Evolutionary conservation across 1,140 invertebrate genomes (phyloP), one percentile per base, ranked within the genome.

Genomic region (Calycopis cecrops): DNA sequence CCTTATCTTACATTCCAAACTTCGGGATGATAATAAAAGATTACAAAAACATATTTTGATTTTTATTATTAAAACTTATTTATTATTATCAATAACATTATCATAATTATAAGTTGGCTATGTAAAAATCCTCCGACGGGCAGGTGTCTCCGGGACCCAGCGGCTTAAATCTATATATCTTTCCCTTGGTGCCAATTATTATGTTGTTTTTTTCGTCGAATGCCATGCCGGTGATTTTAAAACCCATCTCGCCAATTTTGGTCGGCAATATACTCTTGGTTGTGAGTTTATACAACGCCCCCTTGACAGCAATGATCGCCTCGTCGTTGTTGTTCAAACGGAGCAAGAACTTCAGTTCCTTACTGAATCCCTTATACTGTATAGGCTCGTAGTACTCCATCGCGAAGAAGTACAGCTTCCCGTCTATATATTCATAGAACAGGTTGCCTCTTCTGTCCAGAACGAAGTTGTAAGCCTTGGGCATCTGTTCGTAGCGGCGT

Each of bases 151-250:
- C 82, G 0, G 53, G 61, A 56, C 80, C 74, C 0, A 81, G 64
- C 0, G 73, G 74, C 54, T 77, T 85, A 35, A 78, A 87, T 62
- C 73, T 77, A 57, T 85, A 87, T 21, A 87, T 76, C 59, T 87
- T 87, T 7, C 81, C 81, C 69, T 82, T 85, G 6, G 84, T 87
- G 7, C 84, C 81, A 14, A 87, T 70, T 1, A 87, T 60, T 7
- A 87, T 81, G 54, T 84, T 84, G 55, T 81, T 83, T 37, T 73
- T 83, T 28, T 63, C 28, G 61, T 87, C 84, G 38, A 83, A 87
- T 0, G 72, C 72, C 63, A 87, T 69, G 0, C 73, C 84, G 0
- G 84, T 85, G 2, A 87, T 85, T 69, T 81, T 85, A 18, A 76
- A 84, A 0, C 76, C 79, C 0, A 85, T 55, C 33, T 83, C 74